phyloP scores from a whole-genome alignment of 2,113 vertebrate genomes.

The Acrocephalus kingi region DNA sequence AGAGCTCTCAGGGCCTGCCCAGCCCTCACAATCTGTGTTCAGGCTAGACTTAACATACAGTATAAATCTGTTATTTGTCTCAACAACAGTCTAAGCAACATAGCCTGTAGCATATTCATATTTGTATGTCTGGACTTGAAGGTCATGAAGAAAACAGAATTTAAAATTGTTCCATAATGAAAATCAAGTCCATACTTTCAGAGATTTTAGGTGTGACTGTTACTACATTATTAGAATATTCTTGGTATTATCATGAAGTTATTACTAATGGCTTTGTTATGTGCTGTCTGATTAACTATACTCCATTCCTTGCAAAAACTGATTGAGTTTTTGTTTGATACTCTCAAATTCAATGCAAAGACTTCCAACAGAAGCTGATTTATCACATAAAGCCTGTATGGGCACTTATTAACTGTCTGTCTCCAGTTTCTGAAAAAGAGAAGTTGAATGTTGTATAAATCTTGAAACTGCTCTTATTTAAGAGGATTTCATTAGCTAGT shows the following conservation, averaged over 20 bases:
- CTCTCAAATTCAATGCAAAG: background rate
- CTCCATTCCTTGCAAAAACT: background rate
- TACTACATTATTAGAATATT: background rate
- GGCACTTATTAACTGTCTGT: background rate
- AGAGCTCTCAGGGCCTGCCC: background rate
- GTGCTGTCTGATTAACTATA: background rate
- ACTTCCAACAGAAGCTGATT: background rate
- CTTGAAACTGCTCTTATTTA: background rate
- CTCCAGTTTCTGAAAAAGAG: background rate
- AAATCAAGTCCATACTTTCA: background rate
- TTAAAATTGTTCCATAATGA: background rate
- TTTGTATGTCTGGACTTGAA: background rate
- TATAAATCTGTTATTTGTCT: background rate
- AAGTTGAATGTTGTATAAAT: background rate
- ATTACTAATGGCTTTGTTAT: background rate
- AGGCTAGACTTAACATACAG: background rate
- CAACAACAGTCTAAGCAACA: background rate
- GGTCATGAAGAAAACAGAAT: background rate
- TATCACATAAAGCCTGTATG: background rate
- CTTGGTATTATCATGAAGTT: background rate
- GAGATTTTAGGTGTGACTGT: background rate
- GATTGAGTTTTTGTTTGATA: background rate
- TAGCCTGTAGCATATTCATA: background rate
- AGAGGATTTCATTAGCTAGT: slow-evolving; percentile 14
- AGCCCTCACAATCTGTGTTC: background rate